Percentiles rank a stretch among this genome's conserved stretches.
phyloP scores from a whole-genome alignment of 2,888 invertebrate species.

The Catocala fraxini region DNA sequence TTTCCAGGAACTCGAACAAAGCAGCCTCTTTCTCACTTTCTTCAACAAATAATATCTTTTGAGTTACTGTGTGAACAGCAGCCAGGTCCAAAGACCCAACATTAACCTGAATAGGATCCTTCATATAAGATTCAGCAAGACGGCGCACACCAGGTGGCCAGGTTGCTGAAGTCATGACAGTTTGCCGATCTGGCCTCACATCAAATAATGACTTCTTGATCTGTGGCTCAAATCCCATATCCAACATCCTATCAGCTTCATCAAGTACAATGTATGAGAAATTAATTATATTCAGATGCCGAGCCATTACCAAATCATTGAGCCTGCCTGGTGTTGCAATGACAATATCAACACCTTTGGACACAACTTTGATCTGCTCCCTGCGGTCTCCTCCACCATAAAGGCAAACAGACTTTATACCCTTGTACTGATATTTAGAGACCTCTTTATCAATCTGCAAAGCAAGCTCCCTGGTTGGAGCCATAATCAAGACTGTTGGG shows the following conservation, averaged over 20 bases:
- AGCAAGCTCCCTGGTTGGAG: slow-evolving; percentile 97
- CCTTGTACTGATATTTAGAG: slow-evolving; percentile 94
- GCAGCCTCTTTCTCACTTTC: slow-evolving; percentile 90
- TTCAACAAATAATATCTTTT: slow-evolving; percentile 91
- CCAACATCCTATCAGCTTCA: slow-evolving; percentile 96
- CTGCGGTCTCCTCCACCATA: slow-evolving; percentile 96
- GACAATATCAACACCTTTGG: slow-evolving; percentile 96
- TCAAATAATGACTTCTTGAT: slow-evolving; percentile 94
- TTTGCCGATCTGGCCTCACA: slow-evolving; percentile 96
- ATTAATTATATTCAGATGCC: slow-evolving; percentile 91
- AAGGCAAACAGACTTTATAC: slow-evolving; percentile 95
- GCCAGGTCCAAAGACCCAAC: slow-evolving; percentile 96
- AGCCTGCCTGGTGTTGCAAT: slow-evolving; percentile 98
- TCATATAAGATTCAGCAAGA: slow-evolving; percentile 95
- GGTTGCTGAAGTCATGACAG: slow-evolving; percentile 99
- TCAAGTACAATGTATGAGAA: slow-evolving; percentile 97
- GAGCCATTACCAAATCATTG: slow-evolving; percentile 94
- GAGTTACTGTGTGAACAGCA: slow-evolving; percentile 95
- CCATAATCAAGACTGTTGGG: slow-evolving; percentile 95
- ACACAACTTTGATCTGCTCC: slow-evolving; percentile 92
- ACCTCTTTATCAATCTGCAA: slow-evolving; percentile 97
- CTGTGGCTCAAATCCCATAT: slow-evolving; percentile 96
- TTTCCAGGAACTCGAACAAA: slow-evolving; percentile 90
- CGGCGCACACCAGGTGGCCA: slow-evolving; percentile 97
- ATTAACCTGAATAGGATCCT: slow-evolving; percentile 95